Evolutionary conservation across 1,140 invertebrate species (phyloP).

Genomic region (Nephotettix cincticeps): DNA sequence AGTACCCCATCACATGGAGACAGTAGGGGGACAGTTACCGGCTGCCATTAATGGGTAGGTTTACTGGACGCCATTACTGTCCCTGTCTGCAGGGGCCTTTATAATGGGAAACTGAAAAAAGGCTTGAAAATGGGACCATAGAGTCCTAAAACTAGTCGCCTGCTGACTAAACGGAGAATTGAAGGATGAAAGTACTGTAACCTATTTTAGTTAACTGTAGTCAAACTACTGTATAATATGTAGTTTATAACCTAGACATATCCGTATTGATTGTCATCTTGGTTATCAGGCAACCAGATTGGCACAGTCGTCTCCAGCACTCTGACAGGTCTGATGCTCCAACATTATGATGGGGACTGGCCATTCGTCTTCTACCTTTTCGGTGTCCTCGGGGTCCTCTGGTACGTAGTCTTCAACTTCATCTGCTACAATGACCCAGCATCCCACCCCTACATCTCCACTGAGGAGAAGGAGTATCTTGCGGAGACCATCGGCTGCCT

Average conservation of each 20-base stretch:
- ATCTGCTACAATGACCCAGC: conserved; percentile 75
- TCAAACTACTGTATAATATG: not conserved
- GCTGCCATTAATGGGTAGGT: no score
- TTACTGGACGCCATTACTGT: no score
- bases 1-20: no score
- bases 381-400: conserved; percentile 51
- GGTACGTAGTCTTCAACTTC: conserved; percentile 59
- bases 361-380: conserved; percentile 56
- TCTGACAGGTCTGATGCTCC: conserved; percentile 48
- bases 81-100: no score
- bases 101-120: no score
- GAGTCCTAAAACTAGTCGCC: no score
- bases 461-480: conserved; percentile 74
- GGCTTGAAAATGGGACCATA: no score
- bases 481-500: conserved; percentile 34
- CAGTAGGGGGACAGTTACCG: no score
- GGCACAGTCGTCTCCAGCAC: conserved; percentile 52
- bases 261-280: not conserved
- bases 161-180: no score
- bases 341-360: conserved; percentile 51
- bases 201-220: no score
- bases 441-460: conserved; percentile 79
- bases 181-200: no score
- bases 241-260: not conserved
- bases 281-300: conserved; percentile 44